Conservation (phyloP, 2,113 vertebrate species). For the Misgurnus anguillicaudatus region DNA sequence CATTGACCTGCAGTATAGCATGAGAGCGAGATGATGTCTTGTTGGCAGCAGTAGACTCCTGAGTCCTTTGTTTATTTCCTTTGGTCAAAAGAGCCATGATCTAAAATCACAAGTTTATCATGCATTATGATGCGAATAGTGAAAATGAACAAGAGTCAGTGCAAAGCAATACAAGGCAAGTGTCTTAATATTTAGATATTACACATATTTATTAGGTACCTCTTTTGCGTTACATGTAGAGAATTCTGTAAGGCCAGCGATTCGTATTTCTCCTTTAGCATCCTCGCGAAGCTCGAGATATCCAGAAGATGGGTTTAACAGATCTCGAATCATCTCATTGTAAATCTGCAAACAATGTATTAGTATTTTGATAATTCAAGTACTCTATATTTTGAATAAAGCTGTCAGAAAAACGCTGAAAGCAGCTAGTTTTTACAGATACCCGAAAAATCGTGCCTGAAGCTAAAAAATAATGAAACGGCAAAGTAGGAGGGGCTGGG, state of each 20-base stretch:
- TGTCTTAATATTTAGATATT: not conserved
- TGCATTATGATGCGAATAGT: not conserved
- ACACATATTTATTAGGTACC: conserved; percentile 57
- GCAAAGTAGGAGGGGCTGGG: no score
- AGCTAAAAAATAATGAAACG: no score
- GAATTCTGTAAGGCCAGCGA: conserved; percentile 71
- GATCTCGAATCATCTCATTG: conserved; percentile 74
- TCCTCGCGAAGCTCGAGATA: conserved; percentile 58
- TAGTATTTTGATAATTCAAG: not conserved
- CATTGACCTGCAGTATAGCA: conserved; percentile 78
- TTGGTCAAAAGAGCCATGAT: conserved; percentile 88
- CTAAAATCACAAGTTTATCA: conserved; percentile 61
- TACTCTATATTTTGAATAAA: not conserved
- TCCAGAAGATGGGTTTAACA: conserved; percentile 73
- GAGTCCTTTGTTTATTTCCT: conserved; percentile 88
- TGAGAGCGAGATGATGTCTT: conserved; percentile 89
- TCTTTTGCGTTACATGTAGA: conserved; percentile 73
- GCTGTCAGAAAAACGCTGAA: not conserved
- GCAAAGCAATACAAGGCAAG: no score
- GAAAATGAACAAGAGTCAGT: not conserved
- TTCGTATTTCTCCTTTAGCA: conserved; percentile 71
- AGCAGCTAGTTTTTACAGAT: not conserved
- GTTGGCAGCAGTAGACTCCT: conserved; percentile 93
- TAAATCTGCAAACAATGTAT: conserved; percentile 68
- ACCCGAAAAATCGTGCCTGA: no score